Evolutionary conservation across 2,888 invertebrate species (phyloP).

Genomic region (Gortyna flavago): DNA sequence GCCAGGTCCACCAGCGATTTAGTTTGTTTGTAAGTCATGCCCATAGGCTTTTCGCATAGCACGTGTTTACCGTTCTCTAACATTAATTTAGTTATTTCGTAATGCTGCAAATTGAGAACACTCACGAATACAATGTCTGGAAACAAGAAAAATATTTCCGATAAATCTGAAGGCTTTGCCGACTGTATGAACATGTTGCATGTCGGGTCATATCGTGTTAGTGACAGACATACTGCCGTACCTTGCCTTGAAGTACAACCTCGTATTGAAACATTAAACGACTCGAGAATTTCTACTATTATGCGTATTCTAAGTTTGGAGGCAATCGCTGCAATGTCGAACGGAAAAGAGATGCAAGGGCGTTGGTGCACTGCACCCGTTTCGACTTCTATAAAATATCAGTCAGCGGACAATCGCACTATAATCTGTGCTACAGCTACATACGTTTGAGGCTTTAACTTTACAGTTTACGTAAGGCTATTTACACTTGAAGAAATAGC

Average conservation of each 20-base stretch:
- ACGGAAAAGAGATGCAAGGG: constrained; percentile 24
- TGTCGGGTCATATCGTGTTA: constrained; percentile 33
- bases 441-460: constrained; percentile 1
- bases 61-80: constrained; percentile 94
- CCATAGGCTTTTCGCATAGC: constrained; percentile 96
- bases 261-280: constrained; percentile 36
- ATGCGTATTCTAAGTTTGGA: constrained; percentile 32
- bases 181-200: constrained; percentile 35
- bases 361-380: constrained; percentile 9
- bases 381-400: constrained; percentile 7
- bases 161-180: constrained; percentile 49
- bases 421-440: no score
- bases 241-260: constrained; percentile 55
- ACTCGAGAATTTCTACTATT: constrained; percentile 30
- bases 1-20: constrained; percentile 92
- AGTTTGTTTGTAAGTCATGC: constrained; percentile 93
- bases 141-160: constrained; percentile 74
- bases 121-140: constrained; percentile 96
- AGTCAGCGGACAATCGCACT: not conserved
- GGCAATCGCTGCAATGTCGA: constrained; percentile 21
- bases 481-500: constrained; percentile 10
- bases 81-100: constrained; percentile 92
- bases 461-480: not conserved
- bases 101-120: constrained; percentile 93
- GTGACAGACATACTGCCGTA: constrained; percentile 26